Evolutionary conservation across 2,888 invertebrate species (phyloP).

Genomic region (Harmothoe impar): DNA sequence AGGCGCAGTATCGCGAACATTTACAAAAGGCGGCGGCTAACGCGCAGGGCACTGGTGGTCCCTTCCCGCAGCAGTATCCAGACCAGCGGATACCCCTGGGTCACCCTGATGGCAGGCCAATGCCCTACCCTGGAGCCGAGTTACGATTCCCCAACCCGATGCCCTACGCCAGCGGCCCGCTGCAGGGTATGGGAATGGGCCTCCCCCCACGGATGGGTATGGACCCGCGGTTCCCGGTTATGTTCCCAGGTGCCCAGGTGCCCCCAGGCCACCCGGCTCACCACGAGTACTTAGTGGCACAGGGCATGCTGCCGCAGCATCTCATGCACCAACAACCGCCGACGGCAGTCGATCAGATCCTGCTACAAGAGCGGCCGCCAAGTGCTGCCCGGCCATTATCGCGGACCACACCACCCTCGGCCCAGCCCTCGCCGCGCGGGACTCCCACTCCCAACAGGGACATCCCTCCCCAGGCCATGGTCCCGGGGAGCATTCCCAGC

Average conservation of each 20-base stretch:
- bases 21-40: background rate
- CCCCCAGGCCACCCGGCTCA: constrained; percentile 60
- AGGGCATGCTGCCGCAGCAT: constrained; percentile 55
- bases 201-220: constrained; percentile 71
- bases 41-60: background rate
- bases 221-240: constrained; percentile 74
- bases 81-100: constrained; percentile 28
- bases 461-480: constrained; percentile 22
- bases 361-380: constrained; percentile 45
- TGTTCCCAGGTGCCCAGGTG: constrained; percentile 48
- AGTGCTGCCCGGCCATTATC: constrained; percentile 63
- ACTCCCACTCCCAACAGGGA: constrained; percentile 58
- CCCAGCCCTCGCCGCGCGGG: constrained; percentile 63
- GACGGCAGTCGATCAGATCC: background rate
- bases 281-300: constrained; percentile 35
- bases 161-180: constrained; percentile 11
- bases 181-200: constrained; percentile 23
- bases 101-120: constrained; percentile 29
- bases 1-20: background rate
- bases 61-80: constrained; percentile 86
- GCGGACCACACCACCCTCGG: constrained; percentile 59
- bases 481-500: constrained; percentile 20
- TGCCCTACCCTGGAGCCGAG: constrained; percentile 50
- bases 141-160: constrained; percentile 57
- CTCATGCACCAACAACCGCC: constrained; percentile 3